A percentile compares a stretch with the other conserved stretches of the same genome.
phyloP scores from a whole-genome alignment of 1,140 invertebrate species.

The Idris sp. region DNA sequence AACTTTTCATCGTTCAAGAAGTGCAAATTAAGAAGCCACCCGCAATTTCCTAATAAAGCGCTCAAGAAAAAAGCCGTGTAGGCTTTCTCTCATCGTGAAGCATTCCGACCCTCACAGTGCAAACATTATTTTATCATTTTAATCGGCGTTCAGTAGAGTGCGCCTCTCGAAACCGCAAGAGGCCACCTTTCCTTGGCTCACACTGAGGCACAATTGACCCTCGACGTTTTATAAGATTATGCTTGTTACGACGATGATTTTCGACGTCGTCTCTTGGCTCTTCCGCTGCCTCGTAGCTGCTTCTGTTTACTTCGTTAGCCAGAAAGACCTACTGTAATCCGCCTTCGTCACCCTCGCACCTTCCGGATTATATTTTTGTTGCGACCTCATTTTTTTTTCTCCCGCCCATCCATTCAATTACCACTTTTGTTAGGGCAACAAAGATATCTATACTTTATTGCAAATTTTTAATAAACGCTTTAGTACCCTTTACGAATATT shows the following conservation, averaged over 20 bases:
- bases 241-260: conserved; percentile 74
- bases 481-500: conserved; percentile 49
- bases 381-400: conserved; percentile 24
- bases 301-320: conserved; percentile 74
- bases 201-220: conserved; percentile 69
- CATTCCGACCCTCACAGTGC: too few species aligned
- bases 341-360: conserved; percentile 44
- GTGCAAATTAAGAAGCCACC: conserved; percentile 36
- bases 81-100: too few species aligned
- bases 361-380: conserved; percentile 26
- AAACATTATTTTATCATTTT: conserved; percentile 78
- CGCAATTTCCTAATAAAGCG: conserved; percentile 26
- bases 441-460: conserved; percentile 65
- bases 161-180: conserved; percentile 54
- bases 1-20: conserved; percentile 45
- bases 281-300: conserved; percentile 45
- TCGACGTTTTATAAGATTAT: conserved; percentile 74
- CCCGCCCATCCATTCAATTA: conserved; percentile 2
- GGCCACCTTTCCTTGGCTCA: conserved; percentile 51
- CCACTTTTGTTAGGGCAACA: too few species aligned
- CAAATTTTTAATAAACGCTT: conserved; percentile 73
- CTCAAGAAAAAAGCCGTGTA: conserved; percentile 4
- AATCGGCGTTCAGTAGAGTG: conserved; percentile 64
- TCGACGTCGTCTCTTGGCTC: conserved; percentile 47
- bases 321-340: conserved; percentile 73